Percentiles rank a stretch among this genome's conserved stretches.
Conservation (phyloP, 2,888 invertebrate genomes). For the Griposia aprilina region DNA sequence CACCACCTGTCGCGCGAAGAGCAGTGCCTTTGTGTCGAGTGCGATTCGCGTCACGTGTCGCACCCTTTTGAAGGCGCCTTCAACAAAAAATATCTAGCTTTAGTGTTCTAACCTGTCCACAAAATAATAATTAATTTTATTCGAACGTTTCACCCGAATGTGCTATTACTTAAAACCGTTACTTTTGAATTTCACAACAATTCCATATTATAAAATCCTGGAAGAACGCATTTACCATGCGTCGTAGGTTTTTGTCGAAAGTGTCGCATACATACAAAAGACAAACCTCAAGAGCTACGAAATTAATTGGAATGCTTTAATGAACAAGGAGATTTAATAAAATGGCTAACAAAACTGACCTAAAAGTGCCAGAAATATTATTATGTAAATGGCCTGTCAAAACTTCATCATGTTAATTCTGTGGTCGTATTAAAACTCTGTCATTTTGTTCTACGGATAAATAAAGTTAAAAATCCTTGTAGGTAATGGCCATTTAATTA, state of each 20-base stretch:
- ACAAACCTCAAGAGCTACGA: neutral
- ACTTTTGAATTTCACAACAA: neutral
- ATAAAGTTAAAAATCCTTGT: neutral
- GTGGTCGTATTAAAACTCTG: neutral
- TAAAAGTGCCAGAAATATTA: slow-evolving; percentile 4
- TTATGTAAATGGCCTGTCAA: neutral
- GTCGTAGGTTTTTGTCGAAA: neutral
- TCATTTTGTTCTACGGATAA: neutral
- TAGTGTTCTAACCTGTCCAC: neutral
- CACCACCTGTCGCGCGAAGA: too few relatives aligned
- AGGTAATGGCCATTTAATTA: too few relatives aligned
- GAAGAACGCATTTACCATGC: neutral
- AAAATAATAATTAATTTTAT: neutral
- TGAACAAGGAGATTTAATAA: neutral
- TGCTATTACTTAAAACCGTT: neutral
- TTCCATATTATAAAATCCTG: neutral
- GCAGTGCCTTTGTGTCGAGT: too few relatives aligned
- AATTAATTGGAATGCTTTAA: neutral
- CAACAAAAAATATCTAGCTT: too few relatives aligned
- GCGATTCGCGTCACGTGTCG: too few relatives aligned
- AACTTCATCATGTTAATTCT: neutral
- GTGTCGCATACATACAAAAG: neutral
- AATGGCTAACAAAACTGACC: slow-evolving; percentile 1
- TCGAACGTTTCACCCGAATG: neutral
- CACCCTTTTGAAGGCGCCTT: too few relatives aligned